A percentile compares a stretch with the other conserved stretches of the same genome.
Conservation (phyloP, 1,140 invertebrate genomes). For the Reticulitermes speratus region DNA sequence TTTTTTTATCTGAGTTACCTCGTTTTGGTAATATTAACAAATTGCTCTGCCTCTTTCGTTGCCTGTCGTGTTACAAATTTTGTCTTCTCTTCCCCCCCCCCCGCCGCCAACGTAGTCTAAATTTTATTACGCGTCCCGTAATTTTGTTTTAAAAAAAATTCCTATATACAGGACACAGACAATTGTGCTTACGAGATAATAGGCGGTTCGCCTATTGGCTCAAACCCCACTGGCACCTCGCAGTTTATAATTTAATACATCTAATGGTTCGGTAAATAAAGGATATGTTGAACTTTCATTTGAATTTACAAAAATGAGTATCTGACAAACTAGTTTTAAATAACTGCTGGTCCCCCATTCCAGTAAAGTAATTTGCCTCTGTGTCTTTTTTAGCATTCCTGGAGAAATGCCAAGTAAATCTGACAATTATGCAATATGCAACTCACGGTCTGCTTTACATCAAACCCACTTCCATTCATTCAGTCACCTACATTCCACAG, state of each 20-base stretch:
- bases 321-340: neutral
- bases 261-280: neutral
- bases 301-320: neutral
- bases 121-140: too few relatives aligned
- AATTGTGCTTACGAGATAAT: neutral
- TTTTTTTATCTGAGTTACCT: too few relatives aligned
- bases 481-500: neutral
- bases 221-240: neutral
- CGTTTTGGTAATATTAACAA: too few relatives aligned
- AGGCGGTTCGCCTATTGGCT: too few relatives aligned
- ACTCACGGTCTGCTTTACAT: neutral
- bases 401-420: neutral
- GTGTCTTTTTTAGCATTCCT: neutral
- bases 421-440: neutral
- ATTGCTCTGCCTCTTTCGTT: too few relatives aligned
- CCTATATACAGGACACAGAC: too few relatives aligned
- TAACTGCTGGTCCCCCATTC: neutral
- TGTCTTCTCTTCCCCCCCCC: too few relatives aligned
- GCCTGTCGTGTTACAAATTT: too few relatives aligned
- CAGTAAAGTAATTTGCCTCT: neutral
- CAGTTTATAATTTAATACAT: neutral
- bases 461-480: neutral
- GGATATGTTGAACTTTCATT: neutral
- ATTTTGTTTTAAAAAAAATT: too few relatives aligned
- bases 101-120: too few relatives aligned